Evolutionary conservation across 2,797 vertebrate species (phyloP), one percentile per base, ranked within the genome.

Genomic region (Siniperca scherzeri): DNA sequence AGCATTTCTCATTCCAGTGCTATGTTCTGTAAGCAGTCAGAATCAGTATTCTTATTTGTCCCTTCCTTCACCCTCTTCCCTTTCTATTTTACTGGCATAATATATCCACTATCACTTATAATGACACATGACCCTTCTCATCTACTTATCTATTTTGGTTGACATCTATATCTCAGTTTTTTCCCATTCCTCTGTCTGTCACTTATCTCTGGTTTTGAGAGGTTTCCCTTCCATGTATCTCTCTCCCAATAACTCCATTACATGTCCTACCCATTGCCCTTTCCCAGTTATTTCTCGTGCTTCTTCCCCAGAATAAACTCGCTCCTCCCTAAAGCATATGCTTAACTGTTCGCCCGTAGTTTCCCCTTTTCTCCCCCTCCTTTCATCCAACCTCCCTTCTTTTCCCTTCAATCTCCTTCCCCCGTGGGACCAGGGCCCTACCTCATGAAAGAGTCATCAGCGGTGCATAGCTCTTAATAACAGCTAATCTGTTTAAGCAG

Each of bases 401-500:
- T 77, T 78, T 74, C 62, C 55, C 76, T 84, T 69, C 80, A 83
- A 83, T 90, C 83, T 86, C 60, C 80, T 69, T 83, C 40, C 67
- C 89, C 82, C 62, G 14, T 7, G 77, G 78, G 88, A 90, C 85
- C 33, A 3, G 56, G 75, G 81, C 81, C 90, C 80, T 87, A 93
- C 92, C 94, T 92, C 94, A 94, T 93, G 90, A 94, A 95, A 94
- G 91, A 95, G 93, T 93, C 94, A 94, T 95, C 92, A 94, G 92
- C 65, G 53, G 89, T 87, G 89, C 92, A 91, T 83, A 88, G 89
- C 89, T 92, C 93, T 94, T 95, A 95, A 94, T 95, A 95, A 94
- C 89, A 94, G 92, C 88, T 95, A 95, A 95, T 96, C 94, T 95
- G 90, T 94, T 96, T 94, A 95, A 95, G 94, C 93, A 94, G 92